Conservation (phyloP, 2,888 invertebrate genomes). For the Therioaphis trifolii region DNA sequence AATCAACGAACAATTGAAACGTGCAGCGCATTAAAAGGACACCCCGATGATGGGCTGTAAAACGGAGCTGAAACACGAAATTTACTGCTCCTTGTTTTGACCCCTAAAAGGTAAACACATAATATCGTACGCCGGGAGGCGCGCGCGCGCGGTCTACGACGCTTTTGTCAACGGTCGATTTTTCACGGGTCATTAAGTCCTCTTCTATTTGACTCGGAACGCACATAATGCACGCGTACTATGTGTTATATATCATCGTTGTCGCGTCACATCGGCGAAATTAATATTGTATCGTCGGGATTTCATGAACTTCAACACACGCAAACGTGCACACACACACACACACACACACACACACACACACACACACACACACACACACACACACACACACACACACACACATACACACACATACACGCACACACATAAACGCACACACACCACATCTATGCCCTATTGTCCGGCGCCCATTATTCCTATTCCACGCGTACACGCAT, state of each 20-base stretch:
- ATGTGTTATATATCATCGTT: slow-evolving; percentile 23
- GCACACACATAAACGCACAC: background rate
- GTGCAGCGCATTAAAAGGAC: background rate
- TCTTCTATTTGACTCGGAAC: slow-evolving; percentile 40
- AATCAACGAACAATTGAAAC: background rate
- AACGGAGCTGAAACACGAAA: background rate
- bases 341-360: too few relatives aligned
- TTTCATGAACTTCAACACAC: background rate
- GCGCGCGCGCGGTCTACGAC: slow-evolving; percentile 6
- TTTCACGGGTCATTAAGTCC: slow-evolving; percentile 62
- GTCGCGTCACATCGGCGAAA: slow-evolving; percentile 28
- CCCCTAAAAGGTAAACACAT: slow-evolving; percentile 5
- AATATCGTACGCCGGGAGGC: background rate
- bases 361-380: too few relatives aligned
- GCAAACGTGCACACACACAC: background rate
- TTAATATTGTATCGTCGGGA: slow-evolving; percentile 39
- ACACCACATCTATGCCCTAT: background rate
- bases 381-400: too few relatives aligned
- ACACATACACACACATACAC: too few relatives aligned
- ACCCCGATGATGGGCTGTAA: background rate
- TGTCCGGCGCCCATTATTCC: too few relatives aligned
- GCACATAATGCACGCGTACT: background rate
- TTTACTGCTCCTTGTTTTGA: slow-evolving; percentile 26
- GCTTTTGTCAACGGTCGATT: slow-evolving; percentile 60
- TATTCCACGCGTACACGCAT: background rate